Conservation (phyloP, 2,888 invertebrate species). For the Phorcus lineatus region DNA sequence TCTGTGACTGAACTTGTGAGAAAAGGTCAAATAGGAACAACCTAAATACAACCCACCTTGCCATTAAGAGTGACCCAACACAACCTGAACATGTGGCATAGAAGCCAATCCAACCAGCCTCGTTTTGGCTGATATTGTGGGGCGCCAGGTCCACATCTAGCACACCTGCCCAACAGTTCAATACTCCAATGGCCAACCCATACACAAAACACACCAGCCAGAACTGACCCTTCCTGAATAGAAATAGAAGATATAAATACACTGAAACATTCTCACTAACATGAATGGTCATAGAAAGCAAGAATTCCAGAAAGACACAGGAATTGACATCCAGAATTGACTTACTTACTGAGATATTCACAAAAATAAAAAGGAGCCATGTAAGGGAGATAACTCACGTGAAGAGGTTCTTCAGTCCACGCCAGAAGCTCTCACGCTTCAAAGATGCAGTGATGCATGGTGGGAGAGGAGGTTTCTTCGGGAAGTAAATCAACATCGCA, state of each 20-base stretch:
- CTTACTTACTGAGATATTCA: no score
- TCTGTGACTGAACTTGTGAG: not conserved
- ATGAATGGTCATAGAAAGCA: no score
- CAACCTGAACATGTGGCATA: conserved; percentile 28
- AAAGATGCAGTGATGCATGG: conserved; percentile 62
- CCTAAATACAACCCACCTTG: not conserved
- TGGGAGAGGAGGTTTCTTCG: conserved; percentile 60
- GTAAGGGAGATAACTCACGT: conserved; percentile 36
- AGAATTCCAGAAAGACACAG: no score
- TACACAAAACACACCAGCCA: conserved; percentile 32
- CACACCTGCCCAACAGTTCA: conserved; percentile 59
- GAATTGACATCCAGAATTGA: no score
- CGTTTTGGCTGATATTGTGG: conserved; percentile 47
- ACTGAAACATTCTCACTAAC: not conserved
- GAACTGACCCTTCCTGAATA: conserved; percentile 30
- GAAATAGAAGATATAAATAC: not conserved
- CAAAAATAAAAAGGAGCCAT: not conserved
- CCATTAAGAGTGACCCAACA: not conserved
- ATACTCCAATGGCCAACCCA: conserved; percentile 27
- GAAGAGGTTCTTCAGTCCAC: conserved; percentile 46
- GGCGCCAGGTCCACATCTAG: conserved; percentile 64
- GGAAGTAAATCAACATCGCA: conserved; percentile 60
- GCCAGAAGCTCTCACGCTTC: conserved; percentile 50
- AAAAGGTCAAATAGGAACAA: no score
- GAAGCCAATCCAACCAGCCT: conserved; percentile 39